Conservation (phyloP, 2,113 vertebrate species). For the Sialia sialis region DNA sequence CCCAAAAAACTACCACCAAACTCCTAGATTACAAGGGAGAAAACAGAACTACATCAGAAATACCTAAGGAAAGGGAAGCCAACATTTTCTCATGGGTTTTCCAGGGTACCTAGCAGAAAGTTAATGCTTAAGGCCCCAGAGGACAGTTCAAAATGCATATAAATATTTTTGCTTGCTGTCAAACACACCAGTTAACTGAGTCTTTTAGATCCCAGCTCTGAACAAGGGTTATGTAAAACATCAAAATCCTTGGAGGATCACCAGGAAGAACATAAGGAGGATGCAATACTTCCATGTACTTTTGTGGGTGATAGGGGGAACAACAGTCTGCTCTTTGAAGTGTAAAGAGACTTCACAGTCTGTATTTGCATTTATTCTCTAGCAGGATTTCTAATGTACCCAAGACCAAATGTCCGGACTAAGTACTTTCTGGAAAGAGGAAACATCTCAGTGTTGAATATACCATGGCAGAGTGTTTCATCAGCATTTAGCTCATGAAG, state of each 20-base stretch:
- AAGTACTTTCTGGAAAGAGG: not conserved
- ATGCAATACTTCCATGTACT: not conserved
- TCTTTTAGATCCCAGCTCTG: not conserved
- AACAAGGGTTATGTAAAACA: not conserved
- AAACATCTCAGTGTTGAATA: not conserved
- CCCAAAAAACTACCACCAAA: not conserved
- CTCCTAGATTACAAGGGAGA: not conserved
- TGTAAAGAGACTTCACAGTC: not conserved
- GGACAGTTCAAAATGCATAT: not conserved
- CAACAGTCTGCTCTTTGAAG: slow-evolving; percentile 2
- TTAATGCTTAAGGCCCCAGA: not conserved
- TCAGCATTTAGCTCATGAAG: not conserved
- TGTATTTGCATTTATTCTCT: not conserved
- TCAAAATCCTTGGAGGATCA: not conserved
- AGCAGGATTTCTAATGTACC: not conserved
- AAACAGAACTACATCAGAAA: not conserved
- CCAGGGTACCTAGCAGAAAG: not conserved
- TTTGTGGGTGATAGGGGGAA: not conserved
- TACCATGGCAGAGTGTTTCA: not conserved
- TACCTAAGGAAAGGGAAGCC: not conserved
- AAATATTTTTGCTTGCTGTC: not conserved
- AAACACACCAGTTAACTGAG: not conserved
- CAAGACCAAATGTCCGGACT: not conserved
- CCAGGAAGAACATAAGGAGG: slow-evolving; percentile 21
- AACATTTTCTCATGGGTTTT: not conserved